Evolutionary conservation across 1,140 invertebrate genomes (phyloP).

Genomic region (Lordiphosa collinella): DNA sequence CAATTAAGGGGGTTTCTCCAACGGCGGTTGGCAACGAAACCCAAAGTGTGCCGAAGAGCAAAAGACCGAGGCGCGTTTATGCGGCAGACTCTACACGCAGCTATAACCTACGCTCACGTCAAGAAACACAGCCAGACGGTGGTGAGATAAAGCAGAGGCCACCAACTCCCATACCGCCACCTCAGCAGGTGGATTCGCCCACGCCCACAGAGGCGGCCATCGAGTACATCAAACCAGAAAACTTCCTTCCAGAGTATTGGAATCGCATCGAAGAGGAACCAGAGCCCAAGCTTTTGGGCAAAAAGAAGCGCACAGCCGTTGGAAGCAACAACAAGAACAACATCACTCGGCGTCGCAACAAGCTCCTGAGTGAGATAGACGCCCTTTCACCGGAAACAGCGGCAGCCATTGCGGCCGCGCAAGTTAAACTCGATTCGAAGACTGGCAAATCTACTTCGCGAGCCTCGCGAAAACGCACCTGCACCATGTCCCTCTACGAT

Average conservation of each 20-base stretch:
- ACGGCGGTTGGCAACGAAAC: neutral
- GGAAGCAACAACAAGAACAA: neutral
- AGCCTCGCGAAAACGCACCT: constrained; percentile 40
- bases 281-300: constrained; percentile 28
- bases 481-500: constrained; percentile 70
- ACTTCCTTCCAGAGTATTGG: constrained; percentile 40
- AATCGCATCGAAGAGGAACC: constrained; percentile 50
- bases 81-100: constrained; percentile 35
- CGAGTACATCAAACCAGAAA: constrained; percentile 45
- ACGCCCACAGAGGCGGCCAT: constrained; percentile 44
- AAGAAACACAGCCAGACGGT: constrained; percentile 1
- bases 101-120: constrained; percentile 42
- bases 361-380: constrained; percentile 33
- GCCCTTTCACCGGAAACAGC: constrained; percentile 51
- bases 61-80: constrained; percentile 46
- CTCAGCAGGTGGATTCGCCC: constrained; percentile 30
- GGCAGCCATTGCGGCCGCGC: constrained; percentile 59
- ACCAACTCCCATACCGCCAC: constrained; percentile 5
- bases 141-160: neutral
- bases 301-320: constrained; percentile 19
- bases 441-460: constrained; percentile 22
- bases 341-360: constrained; percentile 29
- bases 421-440: constrained; percentile 47
- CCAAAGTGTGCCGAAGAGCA: constrained; percentile 15
- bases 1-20: neutral